Base-by-base conservation (phyloP, 2,888 invertebrate genomes). In the Andrena fulva region DNA sequence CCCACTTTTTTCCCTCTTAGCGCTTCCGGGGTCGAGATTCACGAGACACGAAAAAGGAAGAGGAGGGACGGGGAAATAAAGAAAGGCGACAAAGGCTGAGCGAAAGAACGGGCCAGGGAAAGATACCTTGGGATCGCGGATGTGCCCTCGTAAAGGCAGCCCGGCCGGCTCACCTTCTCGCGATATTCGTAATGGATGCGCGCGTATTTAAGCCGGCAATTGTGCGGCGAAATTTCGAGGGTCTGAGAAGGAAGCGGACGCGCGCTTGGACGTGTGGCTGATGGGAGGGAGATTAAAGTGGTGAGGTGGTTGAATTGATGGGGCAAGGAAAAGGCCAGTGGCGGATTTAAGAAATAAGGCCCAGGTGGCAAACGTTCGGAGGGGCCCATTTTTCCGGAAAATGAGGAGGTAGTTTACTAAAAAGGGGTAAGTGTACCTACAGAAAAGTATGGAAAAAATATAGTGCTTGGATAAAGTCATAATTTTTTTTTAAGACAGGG, bases 1-100 rank as follows among this genome's bases (percentile, higher is more conserved):
- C 54, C 52, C 31, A 59, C 71, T 72, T 63, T 62, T 56, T 72
- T 48, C 63, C 80, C 77, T 50, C 64, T 29, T 62, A 81, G 63
- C 75, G 70, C 79, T 89, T 89, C 88, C 88, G 88, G 88, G 87
- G 87, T 88, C 87, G 84, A 84, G 88, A 87, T 88, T 89, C 89
- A 89, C 84, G 88, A 76, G 76, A 82, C 80, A 84, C 60, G 80
- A 80, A 80, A 73, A 81, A 81, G 73, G 72, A 70, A 59, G 27
- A 70, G 75, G 69, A 73, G 70, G 67, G 77, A 63, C 71, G 76
- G 24, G 73, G 56, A 68, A 60, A 81, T 76, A 83, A 84, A 80
- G 85, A 78, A 87, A 80, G 74, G 83, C 81, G 87, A 87, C 86
- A 88, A 87, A 87, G 77, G 80, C 74, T 35, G 79, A 31, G 66